These are phyloP conservation scores for Macquaria australasica DNA, from an alignment of 2,113 vertebrate genomes.

Conservation along the genomic window DNA sequence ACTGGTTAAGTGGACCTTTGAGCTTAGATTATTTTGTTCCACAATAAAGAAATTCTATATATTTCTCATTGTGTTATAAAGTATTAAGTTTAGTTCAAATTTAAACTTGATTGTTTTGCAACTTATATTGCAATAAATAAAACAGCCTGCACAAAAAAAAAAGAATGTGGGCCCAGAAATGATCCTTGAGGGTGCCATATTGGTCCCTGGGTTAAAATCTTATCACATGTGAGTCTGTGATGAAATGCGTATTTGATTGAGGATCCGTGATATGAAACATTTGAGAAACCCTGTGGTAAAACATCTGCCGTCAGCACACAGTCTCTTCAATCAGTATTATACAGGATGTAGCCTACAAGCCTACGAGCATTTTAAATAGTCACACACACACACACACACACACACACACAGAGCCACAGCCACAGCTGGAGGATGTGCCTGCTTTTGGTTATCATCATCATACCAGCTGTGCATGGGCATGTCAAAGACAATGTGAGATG, in stretches of 20 bases:
- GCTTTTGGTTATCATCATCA: slow-evolving; percentile 19
- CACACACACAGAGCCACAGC: background rate
- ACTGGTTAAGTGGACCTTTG: no score
- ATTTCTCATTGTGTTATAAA: no score
- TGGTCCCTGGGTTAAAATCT: background rate
- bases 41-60: no score
- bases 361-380: slow-evolving; percentile 16
- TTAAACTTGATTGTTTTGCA: no score
- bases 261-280: slow-evolving; percentile 23
- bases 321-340: background rate
- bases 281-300: slow-evolving; percentile 30
- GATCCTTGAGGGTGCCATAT: no score
- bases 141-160: no score
- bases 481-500: slow-evolving; percentile 24
- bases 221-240: background rate
- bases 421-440: slow-evolving; percentile 1
- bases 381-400: background rate
- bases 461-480: slow-evolving; percentile 38
- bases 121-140: no score
- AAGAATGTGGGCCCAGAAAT: no score
- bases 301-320: slow-evolving; percentile 39
- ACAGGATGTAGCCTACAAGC: slow-evolving; percentile 12
- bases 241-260: background rate
- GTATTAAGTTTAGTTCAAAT: no score
- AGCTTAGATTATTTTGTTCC: no score